Evolutionary conservation across 2,113 vertebrate species (phyloP).

Genomic region (Ptyas mucosa): DNA sequence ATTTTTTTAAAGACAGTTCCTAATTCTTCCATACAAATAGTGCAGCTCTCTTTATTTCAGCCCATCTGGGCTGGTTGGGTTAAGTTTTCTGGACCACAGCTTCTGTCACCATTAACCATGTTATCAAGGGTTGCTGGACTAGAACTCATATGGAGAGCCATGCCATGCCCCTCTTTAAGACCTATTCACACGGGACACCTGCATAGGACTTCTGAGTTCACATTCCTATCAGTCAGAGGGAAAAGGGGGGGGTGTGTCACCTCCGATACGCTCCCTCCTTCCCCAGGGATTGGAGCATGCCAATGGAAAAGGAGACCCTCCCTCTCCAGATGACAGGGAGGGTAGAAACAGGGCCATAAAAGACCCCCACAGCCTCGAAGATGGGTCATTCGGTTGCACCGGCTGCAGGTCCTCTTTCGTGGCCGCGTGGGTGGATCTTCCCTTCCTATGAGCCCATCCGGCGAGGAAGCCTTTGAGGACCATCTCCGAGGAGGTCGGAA

Average conservation of each 20-base stretch:
- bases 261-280: neutral
- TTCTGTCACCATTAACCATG: neutral
- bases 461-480: neutral
- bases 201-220: neutral
- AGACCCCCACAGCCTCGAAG: no score
- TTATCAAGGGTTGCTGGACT: neutral
- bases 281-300: neutral
- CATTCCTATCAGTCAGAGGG: neutral
- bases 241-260: neutral
- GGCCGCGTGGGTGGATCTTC: neutral
- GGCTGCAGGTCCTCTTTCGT: neutral
- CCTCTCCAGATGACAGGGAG: fast-evolving
- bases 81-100: neutral
- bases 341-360: neutral
- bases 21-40: neutral
- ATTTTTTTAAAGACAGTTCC: neutral
- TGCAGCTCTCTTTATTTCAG: neutral
- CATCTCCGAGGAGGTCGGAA: conserved; percentile 6
- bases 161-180: neutral
- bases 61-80: neutral
- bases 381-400: neutral
- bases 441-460: conserved; percentile 17
- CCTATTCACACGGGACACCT: neutral
- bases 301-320: neutral
- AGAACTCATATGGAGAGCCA: neutral